Evolutionary conservation across 2,797 vertebrate species (phyloP).

Genomic region (Arnoldichthys spilopterus): DNA sequence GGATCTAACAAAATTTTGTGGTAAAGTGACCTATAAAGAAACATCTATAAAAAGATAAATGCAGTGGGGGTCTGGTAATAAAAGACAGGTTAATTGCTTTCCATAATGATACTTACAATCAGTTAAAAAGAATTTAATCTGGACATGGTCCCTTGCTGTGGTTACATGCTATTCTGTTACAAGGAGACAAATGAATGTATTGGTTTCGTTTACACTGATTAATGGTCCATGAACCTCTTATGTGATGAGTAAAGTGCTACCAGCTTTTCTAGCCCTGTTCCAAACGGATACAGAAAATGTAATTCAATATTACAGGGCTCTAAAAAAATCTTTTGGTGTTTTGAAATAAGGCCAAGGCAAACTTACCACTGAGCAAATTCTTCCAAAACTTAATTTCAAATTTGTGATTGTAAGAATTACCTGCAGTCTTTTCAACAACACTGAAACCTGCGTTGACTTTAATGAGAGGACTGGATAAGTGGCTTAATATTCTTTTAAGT

Average conservation of each 20-base stretch:
- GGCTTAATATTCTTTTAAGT: background rate
- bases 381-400: constrained; percentile 6
- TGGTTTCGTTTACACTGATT: background rate
- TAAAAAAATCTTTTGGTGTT: background rate
- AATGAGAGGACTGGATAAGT: constrained; percentile 8
- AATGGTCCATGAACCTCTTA: background rate
- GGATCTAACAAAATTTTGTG: background rate
- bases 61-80: background rate
- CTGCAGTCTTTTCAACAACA: background rate
- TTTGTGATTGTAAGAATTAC: background rate
- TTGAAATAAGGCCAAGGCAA: constrained; percentile 17
- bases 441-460: constrained; percentile 20
- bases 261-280: background rate
- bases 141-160: background rate
- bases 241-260: background rate
- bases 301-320: background rate
- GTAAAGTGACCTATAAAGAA: constrained; percentile 5
- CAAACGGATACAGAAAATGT: background rate
- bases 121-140: constrained; percentile 9
- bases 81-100: constrained; percentile 22
- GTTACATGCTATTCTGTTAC: background rate
- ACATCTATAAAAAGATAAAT: constrained; percentile 15
- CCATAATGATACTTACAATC: constrained; percentile 7
- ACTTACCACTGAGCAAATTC: background rate
- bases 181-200: background rate